These are phyloP conservation scores for Agrilus biguttatus DNA, from an alignment of 2,888 invertebrate species.

Conservation along the genomic window DNA sequence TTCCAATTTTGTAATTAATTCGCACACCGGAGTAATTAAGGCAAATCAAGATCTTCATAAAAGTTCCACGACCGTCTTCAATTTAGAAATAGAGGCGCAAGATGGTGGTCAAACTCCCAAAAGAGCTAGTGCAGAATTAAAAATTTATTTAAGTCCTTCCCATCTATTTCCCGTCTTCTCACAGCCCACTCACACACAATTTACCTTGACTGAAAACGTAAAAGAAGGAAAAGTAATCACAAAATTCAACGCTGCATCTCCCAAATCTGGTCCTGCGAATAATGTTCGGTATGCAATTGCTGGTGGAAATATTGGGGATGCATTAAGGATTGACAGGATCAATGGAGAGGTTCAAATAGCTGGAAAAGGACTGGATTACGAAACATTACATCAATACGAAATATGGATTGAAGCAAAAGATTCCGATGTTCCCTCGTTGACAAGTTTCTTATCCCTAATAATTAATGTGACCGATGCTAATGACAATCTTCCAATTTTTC, in stretches of 20 bases:
- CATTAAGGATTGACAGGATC: conserved; percentile 63
- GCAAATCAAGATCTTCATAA: conserved; percentile 52
- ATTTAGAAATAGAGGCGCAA: conserved; percentile 61
- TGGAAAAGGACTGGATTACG: conserved; percentile 69
- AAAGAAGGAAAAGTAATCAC: conserved; percentile 64
- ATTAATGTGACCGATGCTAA: conserved; percentile 90
- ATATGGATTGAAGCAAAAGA: conserved; percentile 87
- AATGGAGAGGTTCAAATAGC: conserved; percentile 72
- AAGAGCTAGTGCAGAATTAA: conserved; percentile 59
- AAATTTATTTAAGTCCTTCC: conserved; percentile 61
- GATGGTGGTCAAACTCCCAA: conserved; percentile 61
- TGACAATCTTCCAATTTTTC: conserved; percentile 80
- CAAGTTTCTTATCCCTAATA: conserved; percentile 64
- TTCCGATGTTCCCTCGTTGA: conserved; percentile 65
- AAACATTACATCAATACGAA: conserved; percentile 68
- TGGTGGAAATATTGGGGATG: conserved; percentile 85
- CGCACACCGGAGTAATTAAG: conserved; percentile 75
- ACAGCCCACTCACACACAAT: conserved; percentile 53
- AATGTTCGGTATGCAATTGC: conserved; percentile 70
- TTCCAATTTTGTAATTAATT: conserved; percentile 63
- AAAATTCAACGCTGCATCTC: conserved; percentile 61
- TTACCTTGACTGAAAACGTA: conserved; percentile 68
- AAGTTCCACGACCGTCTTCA: conserved; percentile 45
- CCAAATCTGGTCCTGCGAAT: conserved; percentile 58
- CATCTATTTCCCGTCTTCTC: conserved; percentile 70